These are phyloP conservation scores for Sitophilus oryzae DNA, from an alignment of 1,140 invertebrate genomes.

Conservation along the genomic window DNA sequence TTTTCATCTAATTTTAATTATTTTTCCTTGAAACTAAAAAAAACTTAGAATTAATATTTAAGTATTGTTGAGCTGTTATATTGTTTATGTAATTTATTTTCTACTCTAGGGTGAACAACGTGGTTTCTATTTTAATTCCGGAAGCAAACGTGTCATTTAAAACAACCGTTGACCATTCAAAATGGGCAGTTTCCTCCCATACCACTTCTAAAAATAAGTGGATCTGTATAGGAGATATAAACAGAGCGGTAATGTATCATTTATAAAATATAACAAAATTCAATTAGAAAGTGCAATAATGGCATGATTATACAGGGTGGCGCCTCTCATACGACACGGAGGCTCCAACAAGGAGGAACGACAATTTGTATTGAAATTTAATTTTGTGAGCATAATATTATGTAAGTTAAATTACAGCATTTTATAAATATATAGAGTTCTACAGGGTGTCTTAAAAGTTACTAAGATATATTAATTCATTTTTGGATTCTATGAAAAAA, in stretches of 20 bases:
- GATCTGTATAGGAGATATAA: slow-evolving; percentile 90
- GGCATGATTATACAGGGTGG: background rate
- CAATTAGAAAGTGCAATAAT: too few relatives aligned
- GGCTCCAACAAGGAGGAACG: too few relatives aligned
- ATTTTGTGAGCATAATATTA: slow-evolving; percentile 7
- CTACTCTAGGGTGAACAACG: slow-evolving; percentile 60
- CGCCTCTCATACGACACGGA: too few relatives aligned
- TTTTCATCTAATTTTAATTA: background rate
- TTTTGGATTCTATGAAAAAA: too few relatives aligned
- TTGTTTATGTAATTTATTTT: slow-evolving; percentile 6
- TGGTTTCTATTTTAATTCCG: slow-evolving; percentile 54
- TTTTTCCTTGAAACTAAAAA: background rate
- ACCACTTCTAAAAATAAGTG: slow-evolving; percentile 48
- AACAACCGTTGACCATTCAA: slow-evolving; percentile 81
- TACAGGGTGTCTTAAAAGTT: too few relatives aligned
- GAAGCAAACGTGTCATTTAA: slow-evolving; percentile 57
- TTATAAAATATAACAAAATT: background rate
- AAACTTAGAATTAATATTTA: background rate
- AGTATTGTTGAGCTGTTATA: too few relatives aligned
- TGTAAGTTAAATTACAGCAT: too few relatives aligned
- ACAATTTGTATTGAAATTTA: too few relatives aligned
- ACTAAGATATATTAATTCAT: too few relatives aligned
- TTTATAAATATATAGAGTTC: too few relatives aligned
- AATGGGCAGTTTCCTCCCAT: slow-evolving; percentile 73
- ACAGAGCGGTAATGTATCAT: slow-evolving; percentile 66